Conservation (phyloP, 2,797 vertebrate genomes). For the Mormyrus proboscirostris region DNA sequence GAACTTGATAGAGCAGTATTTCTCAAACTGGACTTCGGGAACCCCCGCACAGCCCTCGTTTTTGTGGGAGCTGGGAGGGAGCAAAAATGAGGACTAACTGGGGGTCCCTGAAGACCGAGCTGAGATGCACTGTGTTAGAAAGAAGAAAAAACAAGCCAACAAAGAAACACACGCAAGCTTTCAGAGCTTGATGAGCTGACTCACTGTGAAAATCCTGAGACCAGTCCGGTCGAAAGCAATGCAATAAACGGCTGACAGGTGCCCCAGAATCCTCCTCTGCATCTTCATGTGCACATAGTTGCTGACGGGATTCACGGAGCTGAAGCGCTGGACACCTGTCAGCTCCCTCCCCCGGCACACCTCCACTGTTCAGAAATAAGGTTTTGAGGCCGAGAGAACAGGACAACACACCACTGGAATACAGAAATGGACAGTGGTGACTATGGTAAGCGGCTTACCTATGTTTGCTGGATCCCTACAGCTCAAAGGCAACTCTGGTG, state of each 20-base stretch:
- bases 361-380: slow-evolving; percentile 64
- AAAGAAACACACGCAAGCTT: background rate
- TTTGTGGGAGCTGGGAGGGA: background rate
- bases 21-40: background rate
- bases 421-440: background rate
- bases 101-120: background rate
- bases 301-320: slow-evolving; percentile 78
- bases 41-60: background rate
- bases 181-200: slow-evolving; percentile 39
- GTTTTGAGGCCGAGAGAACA: background rate
- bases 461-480: slow-evolving; percentile 70
- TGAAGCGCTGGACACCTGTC: slow-evolving; percentile 78
- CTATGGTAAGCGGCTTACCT: slow-evolving; percentile 56
- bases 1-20: background rate
- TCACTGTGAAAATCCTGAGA: slow-evolving; percentile 96
- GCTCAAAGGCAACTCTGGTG: slow-evolving; percentile 86
- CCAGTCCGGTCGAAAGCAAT: slow-evolving; percentile 95
- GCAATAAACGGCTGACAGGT: slow-evolving; percentile 96
- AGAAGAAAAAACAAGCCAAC: background rate
- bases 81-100: background rate
- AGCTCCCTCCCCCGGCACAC: slow-evolving; percentile 79
- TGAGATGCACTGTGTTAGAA: background rate
- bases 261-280: slow-evolving; percentile 92
- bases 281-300: slow-evolving; percentile 91
- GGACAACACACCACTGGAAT: background rate